phyloP scores from a whole-genome alignment of 2,797 vertebrate genomes.

The Dromococcyx pavoninus region DNA sequence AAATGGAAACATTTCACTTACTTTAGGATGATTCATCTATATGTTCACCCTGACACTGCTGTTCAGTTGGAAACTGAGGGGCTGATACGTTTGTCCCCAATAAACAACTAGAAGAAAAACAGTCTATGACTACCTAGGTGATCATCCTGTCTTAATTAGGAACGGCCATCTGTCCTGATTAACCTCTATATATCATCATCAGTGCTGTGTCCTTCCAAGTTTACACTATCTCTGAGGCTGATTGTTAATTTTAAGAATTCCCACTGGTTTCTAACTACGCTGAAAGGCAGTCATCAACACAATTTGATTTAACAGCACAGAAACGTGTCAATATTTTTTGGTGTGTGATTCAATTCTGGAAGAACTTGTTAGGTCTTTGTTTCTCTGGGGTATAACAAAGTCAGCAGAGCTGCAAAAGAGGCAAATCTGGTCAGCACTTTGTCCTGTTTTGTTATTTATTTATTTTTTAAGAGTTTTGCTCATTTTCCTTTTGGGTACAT shows the following conservation, averaged over 20 bases:
- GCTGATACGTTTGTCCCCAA: not conserved
- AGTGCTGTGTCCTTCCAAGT: not conserved
- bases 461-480: not conserved
- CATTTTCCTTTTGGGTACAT: not conserved
- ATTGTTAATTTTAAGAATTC: constrained; percentile 25
- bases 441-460: not conserved
- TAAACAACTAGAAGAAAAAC: not conserved
- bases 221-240: not conserved
- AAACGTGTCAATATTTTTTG: constrained; percentile 22
- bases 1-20: not conserved
- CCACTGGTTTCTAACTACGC: not conserved
- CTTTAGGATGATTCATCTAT: not conserved
- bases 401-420: constrained; percentile 8
- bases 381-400: constrained; percentile 32
- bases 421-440: not conserved
- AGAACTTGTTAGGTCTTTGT: not conserved
- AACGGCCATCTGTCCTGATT: not conserved
- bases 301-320: constrained; percentile 17
- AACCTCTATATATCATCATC: not conserved
- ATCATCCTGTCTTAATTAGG: not conserved
- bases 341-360: not conserved
- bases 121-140: not conserved
- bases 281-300: not conserved
- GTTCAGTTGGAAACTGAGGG: not conserved
- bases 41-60: not conserved